phyloP scores from a whole-genome alignment of 53 echinoderm and acorn worm species.

The Hippasteria phrygiana region DNA sequence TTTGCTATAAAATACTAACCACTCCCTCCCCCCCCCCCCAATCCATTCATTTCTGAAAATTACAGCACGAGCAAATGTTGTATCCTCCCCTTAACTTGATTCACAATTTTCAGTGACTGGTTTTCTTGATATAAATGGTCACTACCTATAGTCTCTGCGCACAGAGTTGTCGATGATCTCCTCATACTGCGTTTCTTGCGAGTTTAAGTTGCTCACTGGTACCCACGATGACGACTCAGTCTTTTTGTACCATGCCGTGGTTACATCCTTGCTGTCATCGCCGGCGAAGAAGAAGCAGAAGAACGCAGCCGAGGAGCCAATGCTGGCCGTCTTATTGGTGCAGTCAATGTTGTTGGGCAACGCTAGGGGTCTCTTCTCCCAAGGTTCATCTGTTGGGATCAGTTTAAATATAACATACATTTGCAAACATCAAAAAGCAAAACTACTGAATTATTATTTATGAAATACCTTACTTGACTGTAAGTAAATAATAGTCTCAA shows the following conservation, averaged over 20 bases:
- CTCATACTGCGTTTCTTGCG: neutral
- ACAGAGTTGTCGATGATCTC: neutral
- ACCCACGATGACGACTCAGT: neutral
- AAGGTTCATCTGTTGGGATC: neutral
- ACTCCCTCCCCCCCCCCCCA: too few relatives aligned
- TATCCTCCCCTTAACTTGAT: too few relatives aligned
- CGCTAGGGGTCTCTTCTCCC: neutral
- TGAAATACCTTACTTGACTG: too few relatives aligned
- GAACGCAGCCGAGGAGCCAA: neutral
- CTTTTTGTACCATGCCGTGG: constrained; percentile 9
- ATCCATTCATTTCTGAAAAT: too few relatives aligned
- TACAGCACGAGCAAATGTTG: too few relatives aligned
- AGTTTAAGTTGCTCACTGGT: neutral
- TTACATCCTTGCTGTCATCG: neutral
- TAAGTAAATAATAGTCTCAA: too few relatives aligned
- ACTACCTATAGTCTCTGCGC: neutral
- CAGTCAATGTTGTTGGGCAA: neutral
- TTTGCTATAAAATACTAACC: too few relatives aligned
- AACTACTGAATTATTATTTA: too few relatives aligned
- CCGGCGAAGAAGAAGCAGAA: constrained; percentile 47
- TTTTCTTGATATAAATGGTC: neutral
- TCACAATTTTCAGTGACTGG: neutral
- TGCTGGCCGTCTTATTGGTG: constrained; percentile 25
- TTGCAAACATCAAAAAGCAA: too few relatives aligned
- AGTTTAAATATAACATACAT: neutral